Percentiles rank a stretch among this genome's conserved stretches.
Evolutionary conservation across 2,888 invertebrate species (phyloP).

Genomic region (Coleophora flavipennella): DNA sequence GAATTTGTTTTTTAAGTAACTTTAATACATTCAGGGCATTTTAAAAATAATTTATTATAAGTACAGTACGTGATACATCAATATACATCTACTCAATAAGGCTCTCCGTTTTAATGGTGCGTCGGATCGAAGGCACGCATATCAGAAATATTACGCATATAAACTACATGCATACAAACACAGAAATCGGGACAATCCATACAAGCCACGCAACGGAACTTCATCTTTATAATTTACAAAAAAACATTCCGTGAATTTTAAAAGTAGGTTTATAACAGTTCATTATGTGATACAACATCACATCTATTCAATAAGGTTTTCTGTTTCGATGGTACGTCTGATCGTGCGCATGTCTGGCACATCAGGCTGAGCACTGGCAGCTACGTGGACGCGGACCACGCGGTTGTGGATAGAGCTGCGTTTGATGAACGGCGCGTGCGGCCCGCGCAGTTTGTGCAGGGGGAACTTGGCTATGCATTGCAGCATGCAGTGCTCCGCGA

Average conservation of each 20-base stretch:
- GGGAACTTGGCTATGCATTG: slow-evolving; percentile 49
- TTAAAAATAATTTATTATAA: no score
- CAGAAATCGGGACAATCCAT: no score
- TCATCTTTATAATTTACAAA: no score
- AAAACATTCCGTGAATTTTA: no score
- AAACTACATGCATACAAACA: no score
- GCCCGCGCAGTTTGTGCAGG: slow-evolving; percentile 43
- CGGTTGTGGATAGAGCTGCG: slow-evolving; percentile 36
- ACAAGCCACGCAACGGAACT: no score
- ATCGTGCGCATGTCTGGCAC: slow-evolving; percentile 17
- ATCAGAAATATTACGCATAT: slow-evolving; percentile 20
- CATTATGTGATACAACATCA: not conserved
- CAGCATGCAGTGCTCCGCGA: slow-evolving; percentile 56
- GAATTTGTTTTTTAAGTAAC: no score
- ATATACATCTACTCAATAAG: no score
- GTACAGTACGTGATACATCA: no score
- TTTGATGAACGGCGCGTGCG: slow-evolving; percentile 40
- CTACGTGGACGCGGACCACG: slow-evolving; percentile 45
- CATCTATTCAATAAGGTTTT: slow-evolving; percentile 39
- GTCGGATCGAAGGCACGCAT: slow-evolving; percentile 15
- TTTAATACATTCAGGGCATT: no score
- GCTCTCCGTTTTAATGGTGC: slow-evolving; percentile 15
- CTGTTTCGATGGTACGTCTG: slow-evolving; percentile 24
- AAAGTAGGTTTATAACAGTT: no score
- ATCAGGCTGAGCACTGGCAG: slow-evolving; percentile 22